A percentile compares a stretch with the other conserved stretches of the same genome.
These are phyloP conservation scores for Centropristis striata DNA, from an alignment of 2,113 vertebrate genomes.

Conservation along the genomic window DNA sequence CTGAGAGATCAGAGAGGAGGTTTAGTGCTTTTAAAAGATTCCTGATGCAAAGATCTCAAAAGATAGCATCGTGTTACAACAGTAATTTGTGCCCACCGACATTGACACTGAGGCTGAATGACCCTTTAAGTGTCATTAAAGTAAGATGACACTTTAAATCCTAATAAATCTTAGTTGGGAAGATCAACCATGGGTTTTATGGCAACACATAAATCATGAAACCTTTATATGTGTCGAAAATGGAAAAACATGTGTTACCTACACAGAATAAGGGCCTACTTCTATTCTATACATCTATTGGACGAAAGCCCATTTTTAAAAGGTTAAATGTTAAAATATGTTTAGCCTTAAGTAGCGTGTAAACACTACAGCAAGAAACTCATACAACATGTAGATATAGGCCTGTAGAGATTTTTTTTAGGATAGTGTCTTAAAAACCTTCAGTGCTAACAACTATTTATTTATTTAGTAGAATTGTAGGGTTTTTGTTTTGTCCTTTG, in stretches of 20 bases:
- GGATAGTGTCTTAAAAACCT: too few relatives aligned
- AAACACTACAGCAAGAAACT: too few relatives aligned
- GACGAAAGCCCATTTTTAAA: not conserved
- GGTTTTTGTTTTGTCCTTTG: too few relatives aligned
- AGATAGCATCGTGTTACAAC: conserved; percentile 46
- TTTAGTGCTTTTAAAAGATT: conserved; percentile 53
- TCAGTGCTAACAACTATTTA: too few relatives aligned
- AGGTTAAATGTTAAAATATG: not conserved
- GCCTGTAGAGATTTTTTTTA: too few relatives aligned
- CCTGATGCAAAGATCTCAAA: conserved; percentile 37
- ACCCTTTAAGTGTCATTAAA: conserved; percentile 50
- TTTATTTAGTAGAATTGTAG: too few relatives aligned
- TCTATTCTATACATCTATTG: not conserved
- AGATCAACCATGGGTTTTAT: conserved; percentile 15
- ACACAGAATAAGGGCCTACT: not conserved
- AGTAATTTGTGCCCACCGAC: conserved; percentile 55
- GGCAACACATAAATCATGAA: not conserved
- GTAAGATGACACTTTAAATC: conserved; percentile 39
- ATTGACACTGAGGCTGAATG: conserved; percentile 40
- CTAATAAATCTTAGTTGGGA: conserved; percentile 23
- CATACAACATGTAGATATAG: too few relatives aligned
- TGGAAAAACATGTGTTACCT: not conserved
- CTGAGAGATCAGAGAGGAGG: conserved; percentile 11
- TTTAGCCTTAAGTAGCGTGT: not conserved
- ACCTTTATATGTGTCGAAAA: conserved; percentile 16